These are phyloP conservation scores for Picus viridis DNA, from an alignment of 2,797 vertebrate species.

Conservation along the genomic window DNA sequence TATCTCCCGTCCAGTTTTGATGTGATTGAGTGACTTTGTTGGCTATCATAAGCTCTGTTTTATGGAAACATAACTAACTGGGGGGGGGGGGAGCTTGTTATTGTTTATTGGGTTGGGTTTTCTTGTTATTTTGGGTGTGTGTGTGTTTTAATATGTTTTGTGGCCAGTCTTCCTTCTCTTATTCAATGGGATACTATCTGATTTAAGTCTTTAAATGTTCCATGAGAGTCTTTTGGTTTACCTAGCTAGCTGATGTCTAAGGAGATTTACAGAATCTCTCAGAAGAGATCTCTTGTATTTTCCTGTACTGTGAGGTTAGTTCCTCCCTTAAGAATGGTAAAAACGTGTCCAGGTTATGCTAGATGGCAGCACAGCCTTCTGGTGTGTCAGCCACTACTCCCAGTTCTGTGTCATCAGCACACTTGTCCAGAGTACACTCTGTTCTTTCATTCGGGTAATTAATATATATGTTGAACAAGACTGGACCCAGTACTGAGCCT, in stretches of 20 bases:
- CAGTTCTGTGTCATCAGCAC: no score
- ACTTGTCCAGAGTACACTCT: no score
- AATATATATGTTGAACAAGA: no score
- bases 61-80: not conserved
- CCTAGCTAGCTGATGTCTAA: not conserved
- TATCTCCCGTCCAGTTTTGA: not conserved
- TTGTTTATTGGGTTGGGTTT: no score
- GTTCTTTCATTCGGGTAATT: no score
- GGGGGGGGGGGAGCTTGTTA: no score
- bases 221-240: not conserved
- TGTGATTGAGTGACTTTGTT: not conserved
- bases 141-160: not conserved
- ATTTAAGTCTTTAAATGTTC: not conserved
- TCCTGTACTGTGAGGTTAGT: not conserved
- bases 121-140: no score
- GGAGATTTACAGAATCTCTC: not conserved
- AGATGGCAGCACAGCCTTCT: no score
- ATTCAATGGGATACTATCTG: not conserved
- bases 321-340: not conserved
- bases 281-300: not conserved
- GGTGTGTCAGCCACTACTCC: no score
- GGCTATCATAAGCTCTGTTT: not conserved
- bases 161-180: not conserved
- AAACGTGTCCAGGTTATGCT: not conserved
- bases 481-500: no score